These are phyloP conservation scores for Circaetus gallicus DNA, from an alignment of 2,113 vertebrate species.

Conservation along the genomic window DNA sequence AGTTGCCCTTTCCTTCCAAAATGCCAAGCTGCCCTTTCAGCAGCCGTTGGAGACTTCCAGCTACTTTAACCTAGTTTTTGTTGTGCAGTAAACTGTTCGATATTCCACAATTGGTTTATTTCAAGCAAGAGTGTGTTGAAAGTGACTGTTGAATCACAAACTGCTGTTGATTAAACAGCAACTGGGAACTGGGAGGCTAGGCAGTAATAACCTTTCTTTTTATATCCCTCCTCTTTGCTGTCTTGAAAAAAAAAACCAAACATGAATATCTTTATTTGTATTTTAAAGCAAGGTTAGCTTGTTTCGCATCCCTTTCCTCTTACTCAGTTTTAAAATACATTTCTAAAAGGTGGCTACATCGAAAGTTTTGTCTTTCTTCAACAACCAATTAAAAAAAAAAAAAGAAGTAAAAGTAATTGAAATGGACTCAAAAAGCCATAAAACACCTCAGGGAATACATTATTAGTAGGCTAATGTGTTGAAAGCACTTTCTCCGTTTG, in stretches of 20 bases:
- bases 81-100: neutral
- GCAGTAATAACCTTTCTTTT: neutral
- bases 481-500: neutral
- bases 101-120: conserved; percentile 24
- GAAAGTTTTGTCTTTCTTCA: neutral
- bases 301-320: neutral
- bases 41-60: neutral
- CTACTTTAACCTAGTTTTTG: neutral
- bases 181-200: neutral
- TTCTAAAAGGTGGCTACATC: neutral
- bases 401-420: neutral
- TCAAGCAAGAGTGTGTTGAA: neutral
- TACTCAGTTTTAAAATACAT: neutral
- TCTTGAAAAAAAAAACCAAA: neutral
- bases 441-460: neutral
- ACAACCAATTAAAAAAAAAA: neutral
- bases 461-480: conserved; percentile 18
- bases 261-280: neutral
- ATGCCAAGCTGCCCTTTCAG: conserved; percentile 41
- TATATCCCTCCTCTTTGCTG: neutral
- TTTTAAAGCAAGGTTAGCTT: neutral
- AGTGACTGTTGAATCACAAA: neutral
- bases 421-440: neutral
- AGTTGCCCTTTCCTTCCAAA: conserved; percentile 26
- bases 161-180: neutral